Evolutionary conservation across 2,888 invertebrate species (phyloP), one percentile per base, ranked within the genome.

Genomic region (Melinaea menophilus): DNA sequence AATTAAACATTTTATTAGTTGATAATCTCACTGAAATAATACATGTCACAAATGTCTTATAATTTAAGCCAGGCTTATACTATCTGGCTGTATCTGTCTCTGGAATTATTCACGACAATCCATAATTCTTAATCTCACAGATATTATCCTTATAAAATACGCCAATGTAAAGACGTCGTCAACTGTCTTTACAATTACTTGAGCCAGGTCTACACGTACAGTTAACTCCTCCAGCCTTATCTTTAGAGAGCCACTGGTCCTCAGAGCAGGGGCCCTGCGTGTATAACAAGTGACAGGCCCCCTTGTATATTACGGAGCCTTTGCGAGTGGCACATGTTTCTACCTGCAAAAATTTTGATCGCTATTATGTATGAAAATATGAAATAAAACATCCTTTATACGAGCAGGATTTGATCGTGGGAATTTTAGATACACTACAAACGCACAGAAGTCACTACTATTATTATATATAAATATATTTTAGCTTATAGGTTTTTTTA

Each of bases 281-380:
- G 79, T 96, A 95, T 22, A 96, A 88, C 71, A 94, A 94, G 78
- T 95, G 93, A 79, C 96, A 97, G n/a, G 92, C 92, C 11, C 93
- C 92, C 66, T 94, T 93, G 73, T 93, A 92, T 4, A 92, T 85
- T 0, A 94, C 94, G 75, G 93, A 92, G 0, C 95, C 95, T 0
- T 92, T 88, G 0, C 91, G 92, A 0, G 90, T 85, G 11, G 92
- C 91, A 72, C 95, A 95, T 0, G 88, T 83, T 64, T 89, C 89
- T 47, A 82, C 79, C 90, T 90, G 80, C 2, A 79, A 79, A 4
- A 33, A 1, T 9, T 13, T 45, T 46, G 13, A 37, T 22, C 34
- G 5, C 31, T 22, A 41, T 41, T 41, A 41, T 1, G 22, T 22
- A 22, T 1, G 22, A 22, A 22, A 22, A 22, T 22, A 22, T 22